phyloP scores from a whole-genome alignment of 2,113 vertebrate genomes.

The Nesogale talazaci region DNA sequence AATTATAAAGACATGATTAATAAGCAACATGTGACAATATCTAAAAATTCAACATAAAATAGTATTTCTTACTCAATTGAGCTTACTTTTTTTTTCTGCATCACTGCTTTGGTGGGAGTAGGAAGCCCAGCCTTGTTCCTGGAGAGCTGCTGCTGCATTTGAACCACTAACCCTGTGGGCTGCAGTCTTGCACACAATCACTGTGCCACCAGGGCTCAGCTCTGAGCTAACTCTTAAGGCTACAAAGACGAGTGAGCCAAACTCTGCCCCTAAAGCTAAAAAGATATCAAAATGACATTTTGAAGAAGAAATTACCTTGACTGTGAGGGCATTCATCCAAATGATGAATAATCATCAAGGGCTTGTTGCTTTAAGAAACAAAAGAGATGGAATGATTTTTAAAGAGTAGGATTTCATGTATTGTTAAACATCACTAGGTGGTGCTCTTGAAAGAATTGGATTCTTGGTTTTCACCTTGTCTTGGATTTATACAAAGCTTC shows the following conservation, averaged over 20 bases:
- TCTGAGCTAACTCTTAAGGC: neutral
- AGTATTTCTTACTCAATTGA: neutral
- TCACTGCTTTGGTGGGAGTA: no score
- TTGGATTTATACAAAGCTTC: constrained; percentile 93
- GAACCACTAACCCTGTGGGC: no score
- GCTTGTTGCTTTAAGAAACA: constrained; percentile 90
- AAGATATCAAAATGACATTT: neutral
- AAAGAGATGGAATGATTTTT: neutral
- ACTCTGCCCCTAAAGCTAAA: neutral
- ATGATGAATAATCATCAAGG: constrained; percentile 96
- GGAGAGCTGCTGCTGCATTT: no score
- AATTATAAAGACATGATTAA: neutral
- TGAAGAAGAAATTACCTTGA: constrained; percentile 85
- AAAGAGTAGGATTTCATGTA: neutral
- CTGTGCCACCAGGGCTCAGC: no score
- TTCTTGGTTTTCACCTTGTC: constrained; percentile 83
- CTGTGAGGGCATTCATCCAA: constrained; percentile 96
- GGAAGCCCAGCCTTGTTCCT: no score
- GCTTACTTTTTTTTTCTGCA: no score
- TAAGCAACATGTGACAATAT: neutral
- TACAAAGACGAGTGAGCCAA: neutral
- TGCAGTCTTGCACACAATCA: no score
- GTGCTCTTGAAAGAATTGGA: constrained; percentile 16
- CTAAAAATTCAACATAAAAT: neutral
- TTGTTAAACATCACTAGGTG: constrained; percentile 61